These are phyloP conservation scores for Cerceris rybyensis DNA, from an alignment of 2,888 invertebrate species.

Conservation along the genomic window DNA sequence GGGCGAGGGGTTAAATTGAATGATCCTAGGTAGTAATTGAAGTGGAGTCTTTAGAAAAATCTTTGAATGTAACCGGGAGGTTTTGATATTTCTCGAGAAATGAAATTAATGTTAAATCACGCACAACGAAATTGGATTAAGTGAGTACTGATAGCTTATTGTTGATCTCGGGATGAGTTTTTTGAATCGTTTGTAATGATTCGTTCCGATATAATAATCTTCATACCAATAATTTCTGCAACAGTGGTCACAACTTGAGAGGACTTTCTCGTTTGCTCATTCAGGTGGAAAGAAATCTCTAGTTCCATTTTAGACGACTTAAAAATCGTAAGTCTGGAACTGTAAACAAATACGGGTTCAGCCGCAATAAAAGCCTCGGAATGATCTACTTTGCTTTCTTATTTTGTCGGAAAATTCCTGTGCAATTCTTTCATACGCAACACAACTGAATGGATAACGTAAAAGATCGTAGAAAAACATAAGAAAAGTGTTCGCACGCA, in stretches of 20 bases:
- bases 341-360: neutral
- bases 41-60: too few species aligned
- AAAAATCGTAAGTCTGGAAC: conserved; percentile 26
- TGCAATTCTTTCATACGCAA: too few species aligned
- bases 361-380: neutral
- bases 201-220: neutral
- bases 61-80: neutral
- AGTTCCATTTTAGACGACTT: conserved; percentile 29
- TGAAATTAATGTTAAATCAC: neutral
- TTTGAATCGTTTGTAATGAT: neutral
- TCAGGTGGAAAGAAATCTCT: conserved; percentile 41
- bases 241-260: conserved; percentile 40
- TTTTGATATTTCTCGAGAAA: neutral
- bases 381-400: neutral
- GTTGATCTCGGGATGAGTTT: too few species aligned
- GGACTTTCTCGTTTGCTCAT: conserved; percentile 59
- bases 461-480: too few species aligned
- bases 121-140: neutral
- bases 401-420: too few species aligned
- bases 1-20: too few species aligned
- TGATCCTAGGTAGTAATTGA: too few species aligned
- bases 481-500: too few species aligned
- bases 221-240: conserved; percentile 28
- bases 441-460: too few species aligned
- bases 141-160: too few species aligned